Conservation (phyloP, 2,113 vertebrate genomes). For the Mormoops blainvillei region DNA sequence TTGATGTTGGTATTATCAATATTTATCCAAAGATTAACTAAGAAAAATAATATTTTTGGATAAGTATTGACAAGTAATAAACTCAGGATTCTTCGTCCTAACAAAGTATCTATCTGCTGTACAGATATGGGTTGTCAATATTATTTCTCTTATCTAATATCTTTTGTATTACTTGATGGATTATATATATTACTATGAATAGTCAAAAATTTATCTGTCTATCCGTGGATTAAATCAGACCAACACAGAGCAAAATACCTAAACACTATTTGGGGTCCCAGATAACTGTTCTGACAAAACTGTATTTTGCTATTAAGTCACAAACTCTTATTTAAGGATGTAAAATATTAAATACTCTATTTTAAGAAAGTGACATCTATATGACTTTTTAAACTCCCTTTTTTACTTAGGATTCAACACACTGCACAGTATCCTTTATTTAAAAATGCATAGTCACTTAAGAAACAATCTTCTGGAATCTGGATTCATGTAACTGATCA, state of each 20-base stretch:
- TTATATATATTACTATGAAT: background rate
- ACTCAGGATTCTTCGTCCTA: background rate
- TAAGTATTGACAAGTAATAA: background rate
- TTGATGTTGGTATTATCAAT: background rate
- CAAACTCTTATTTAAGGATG: background rate
- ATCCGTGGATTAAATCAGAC: background rate
- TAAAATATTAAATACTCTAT: background rate
- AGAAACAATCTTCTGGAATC: background rate
- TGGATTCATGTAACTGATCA: background rate
- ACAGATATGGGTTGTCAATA: background rate
- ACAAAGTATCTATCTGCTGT: background rate
- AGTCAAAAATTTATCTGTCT: background rate
- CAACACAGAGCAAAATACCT: background rate
- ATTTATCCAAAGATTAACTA: background rate
- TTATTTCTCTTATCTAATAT: background rate
- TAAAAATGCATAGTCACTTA: background rate
- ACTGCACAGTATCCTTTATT: background rate
- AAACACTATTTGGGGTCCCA: background rate
- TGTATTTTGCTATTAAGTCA: background rate
- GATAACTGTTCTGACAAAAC: background rate
- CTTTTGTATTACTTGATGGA: background rate
- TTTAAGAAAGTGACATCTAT: background rate
- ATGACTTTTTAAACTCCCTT: background rate
- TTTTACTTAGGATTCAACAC: background rate
- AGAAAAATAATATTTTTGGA: background rate